Conservation (phyloP, 2,888 invertebrate genomes). For the Drosophila meridiana region DNA sequence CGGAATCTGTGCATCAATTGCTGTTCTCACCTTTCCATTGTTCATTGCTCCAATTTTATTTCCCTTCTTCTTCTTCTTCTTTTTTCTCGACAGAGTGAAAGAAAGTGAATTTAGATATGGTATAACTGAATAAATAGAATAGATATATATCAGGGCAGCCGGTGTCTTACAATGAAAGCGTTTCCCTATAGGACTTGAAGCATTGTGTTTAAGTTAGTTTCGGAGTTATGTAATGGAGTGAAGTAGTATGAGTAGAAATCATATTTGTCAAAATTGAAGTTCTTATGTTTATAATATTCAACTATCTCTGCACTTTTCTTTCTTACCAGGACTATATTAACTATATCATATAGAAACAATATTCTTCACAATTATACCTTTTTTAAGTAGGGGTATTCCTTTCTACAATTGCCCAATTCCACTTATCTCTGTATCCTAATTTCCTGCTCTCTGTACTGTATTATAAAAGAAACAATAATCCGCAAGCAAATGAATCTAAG, state of each 20-base stretch:
- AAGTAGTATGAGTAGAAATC: no score
- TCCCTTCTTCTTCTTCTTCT: neutral
- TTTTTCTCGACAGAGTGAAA: neutral
- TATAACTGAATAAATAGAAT: neutral
- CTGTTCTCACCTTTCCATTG: slow-evolving; percentile 23
- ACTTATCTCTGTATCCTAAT: no score
- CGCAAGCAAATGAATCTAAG: neutral
- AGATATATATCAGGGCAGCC: neutral
- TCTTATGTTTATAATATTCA: no score
- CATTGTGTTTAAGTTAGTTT: neutral
- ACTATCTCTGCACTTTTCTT: neutral
- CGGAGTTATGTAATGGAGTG: no score
- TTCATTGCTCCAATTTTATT: slow-evolving; percentile 19
- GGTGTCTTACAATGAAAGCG: neutral
- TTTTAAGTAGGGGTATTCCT: neutral
- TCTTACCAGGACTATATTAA: neutral
- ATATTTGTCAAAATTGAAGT: no score
- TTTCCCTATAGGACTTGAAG: neutral
- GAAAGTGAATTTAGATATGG: slow-evolving; percentile 8
- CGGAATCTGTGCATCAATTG: slow-evolving; percentile 6
- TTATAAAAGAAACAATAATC: neutral
- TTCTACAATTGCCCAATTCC: no score
- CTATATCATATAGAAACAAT: neutral
- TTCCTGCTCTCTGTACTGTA: neutral
- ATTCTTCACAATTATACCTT: neutral